These are phyloP conservation scores for Bungarus multicinctus DNA, from an alignment of 2,113 vertebrate species.

Conservation along the genomic window DNA sequence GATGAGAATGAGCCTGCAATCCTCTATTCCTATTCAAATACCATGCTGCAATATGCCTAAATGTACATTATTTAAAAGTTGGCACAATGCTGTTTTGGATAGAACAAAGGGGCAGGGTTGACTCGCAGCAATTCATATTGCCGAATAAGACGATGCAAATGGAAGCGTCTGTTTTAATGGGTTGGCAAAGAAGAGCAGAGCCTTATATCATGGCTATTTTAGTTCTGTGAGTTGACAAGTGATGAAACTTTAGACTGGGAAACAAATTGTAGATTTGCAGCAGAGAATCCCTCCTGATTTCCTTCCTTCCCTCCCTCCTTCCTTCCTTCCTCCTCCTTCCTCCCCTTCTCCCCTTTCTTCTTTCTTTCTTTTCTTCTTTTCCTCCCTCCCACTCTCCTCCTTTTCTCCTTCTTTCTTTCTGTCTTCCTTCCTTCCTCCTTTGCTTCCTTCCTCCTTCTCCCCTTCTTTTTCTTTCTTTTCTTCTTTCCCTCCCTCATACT, in stretches of 20 bases:
- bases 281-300: background rate
- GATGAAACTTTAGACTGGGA: background rate
- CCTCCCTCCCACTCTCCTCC: too few species aligned
- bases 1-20: background rate
- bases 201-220: slow-evolving; percentile 24
- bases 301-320: too few species aligned
- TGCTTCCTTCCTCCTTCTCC: too few species aligned
- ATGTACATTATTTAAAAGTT: background rate
- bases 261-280: background rate
- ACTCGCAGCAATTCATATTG: background rate
- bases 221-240: background rate
- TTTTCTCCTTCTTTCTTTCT: too few species aligned
- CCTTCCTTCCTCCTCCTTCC: too few species aligned
- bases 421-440: background rate
- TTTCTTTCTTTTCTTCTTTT: too few species aligned
- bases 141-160: background rate
- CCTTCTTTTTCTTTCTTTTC: background rate
- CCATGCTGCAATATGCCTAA: background rate
- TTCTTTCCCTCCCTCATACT: background rate
- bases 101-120: background rate
- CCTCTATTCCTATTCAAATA: background rate
- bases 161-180: background rate
- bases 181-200: background rate
- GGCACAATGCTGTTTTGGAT: background rate
- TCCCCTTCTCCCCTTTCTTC: too few species aligned